Percentiles rank a stretch among this genome's conserved stretches.
These are phyloP conservation scores for Hipposideros larvatus DNA, from an alignment of 2,797 vertebrate species.

Conservation along the genomic window DNA sequence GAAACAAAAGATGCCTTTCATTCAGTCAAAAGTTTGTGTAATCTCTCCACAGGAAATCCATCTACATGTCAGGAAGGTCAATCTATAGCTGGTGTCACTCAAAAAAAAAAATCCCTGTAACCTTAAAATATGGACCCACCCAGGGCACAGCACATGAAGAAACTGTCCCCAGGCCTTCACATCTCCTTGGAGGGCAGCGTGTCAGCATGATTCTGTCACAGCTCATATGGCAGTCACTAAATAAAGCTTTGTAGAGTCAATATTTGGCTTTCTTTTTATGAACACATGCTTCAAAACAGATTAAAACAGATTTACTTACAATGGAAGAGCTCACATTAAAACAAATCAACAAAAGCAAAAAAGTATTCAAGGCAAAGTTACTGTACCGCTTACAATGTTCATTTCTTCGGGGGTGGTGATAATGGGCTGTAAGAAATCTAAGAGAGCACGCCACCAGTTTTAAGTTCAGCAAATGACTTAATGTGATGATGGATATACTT, in stretches of 20 bases:
- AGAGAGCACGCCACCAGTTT: not conserved
- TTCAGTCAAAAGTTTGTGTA: constrained; percentile 64
- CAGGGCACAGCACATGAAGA: not conserved
- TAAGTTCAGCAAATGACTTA: not conserved
- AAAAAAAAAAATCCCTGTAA: not conserved
- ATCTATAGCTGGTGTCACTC: constrained; percentile 71
- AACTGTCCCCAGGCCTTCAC: not conserved
- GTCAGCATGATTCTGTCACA: not conserved
- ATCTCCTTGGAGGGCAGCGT: not conserved
- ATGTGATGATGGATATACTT: not conserved
- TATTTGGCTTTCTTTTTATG: constrained; percentile 26
- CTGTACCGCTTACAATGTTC: not conserved
- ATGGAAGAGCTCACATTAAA: not conserved
- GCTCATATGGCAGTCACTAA: not conserved
- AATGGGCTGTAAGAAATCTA: not conserved
- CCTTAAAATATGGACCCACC: not conserved
- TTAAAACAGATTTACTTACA: constrained; percentile 18
- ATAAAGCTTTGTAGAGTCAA: not conserved
- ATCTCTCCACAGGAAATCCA: constrained; percentile 74
- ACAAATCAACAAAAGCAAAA: not conserved
- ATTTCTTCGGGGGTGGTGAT: not conserved
- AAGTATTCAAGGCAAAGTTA: not conserved
- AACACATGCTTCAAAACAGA: not conserved
- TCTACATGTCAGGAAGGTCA: constrained; percentile 78
- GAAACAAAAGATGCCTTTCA: constrained; percentile 46